These are phyloP conservation scores for Pangasius macronema DNA, from an alignment of 2,797 vertebrate genomes.

Conservation along the genomic window DNA sequence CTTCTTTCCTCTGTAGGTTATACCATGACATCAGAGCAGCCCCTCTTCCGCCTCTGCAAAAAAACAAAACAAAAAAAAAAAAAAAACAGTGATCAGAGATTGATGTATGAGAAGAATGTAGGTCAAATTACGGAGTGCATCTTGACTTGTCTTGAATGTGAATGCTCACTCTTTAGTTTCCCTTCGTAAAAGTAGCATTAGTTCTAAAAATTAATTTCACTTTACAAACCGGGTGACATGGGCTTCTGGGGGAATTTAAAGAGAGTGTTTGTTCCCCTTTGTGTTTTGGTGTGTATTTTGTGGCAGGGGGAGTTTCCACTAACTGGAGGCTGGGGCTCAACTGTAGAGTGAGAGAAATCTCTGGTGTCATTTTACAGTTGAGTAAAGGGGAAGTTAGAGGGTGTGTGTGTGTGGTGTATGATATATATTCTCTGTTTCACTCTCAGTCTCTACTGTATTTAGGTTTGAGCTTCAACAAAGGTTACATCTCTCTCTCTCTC, in stretches of 20 bases:
- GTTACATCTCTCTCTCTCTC: not conserved
- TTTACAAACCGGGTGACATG: slow-evolving; percentile 59
- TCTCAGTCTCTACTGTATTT: slow-evolving; percentile 23
- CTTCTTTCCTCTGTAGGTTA: slow-evolving; percentile 42
- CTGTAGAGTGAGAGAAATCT: slow-evolving; percentile 61
- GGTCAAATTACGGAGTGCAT: not conserved
- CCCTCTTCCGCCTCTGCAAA: not conserved
- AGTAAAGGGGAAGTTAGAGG: slow-evolving; percentile 42
- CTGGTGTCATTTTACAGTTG: slow-evolving; percentile 30
- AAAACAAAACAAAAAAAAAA: not conserved
- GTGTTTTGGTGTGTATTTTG: not conserved
- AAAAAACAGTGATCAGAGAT: not conserved
- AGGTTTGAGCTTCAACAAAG: not conserved
- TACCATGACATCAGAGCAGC: slow-evolving; percentile 37
- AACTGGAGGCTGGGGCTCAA: slow-evolving; percentile 64
- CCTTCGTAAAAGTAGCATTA: not conserved
- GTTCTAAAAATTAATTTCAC: slow-evolving; percentile 61
- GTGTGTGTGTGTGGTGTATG: slow-evolving; percentile 32
- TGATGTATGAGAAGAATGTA: not conserved
- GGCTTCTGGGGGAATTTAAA: slow-evolving; percentile 64
- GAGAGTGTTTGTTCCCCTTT: not conserved
- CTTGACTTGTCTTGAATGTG: not conserved
- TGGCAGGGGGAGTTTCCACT: slow-evolving; percentile 54
- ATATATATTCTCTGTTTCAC: slow-evolving; percentile 18
- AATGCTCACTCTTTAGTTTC: not conserved